Evolutionary conservation across 2,797 vertebrate species (phyloP).

Genomic region (Parauchenoglanis ngamensis): DNA sequence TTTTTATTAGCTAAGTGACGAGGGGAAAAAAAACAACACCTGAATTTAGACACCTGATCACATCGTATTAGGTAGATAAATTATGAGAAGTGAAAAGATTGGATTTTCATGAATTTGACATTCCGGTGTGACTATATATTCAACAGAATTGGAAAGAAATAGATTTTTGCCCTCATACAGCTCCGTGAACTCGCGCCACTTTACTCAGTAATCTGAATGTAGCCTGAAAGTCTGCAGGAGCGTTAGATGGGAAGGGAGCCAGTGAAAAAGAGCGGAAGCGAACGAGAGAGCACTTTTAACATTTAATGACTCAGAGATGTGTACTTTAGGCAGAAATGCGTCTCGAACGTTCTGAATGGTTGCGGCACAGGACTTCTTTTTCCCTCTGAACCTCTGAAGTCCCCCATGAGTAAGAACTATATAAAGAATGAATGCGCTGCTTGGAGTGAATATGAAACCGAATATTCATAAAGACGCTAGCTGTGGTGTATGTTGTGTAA

Average conservation of each 20-base stretch:
- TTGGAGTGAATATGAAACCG: background rate
- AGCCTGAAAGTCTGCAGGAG: constrained; percentile 13
- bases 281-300: constrained; percentile 32
- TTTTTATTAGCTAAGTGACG: background rate
- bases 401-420: constrained; percentile 12
- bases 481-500: constrained; percentile 18
- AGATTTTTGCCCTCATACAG: background rate
- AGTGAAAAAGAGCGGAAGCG: constrained; percentile 13
- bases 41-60: background rate
- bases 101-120: background rate
- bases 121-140: background rate
- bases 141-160: background rate
- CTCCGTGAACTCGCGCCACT: background rate
- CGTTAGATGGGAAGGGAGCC: background rate
- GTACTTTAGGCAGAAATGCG: constrained; percentile 5
- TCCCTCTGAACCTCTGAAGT: constrained; percentile 3
- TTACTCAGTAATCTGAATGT: background rate
- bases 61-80: background rate
- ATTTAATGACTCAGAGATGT: constrained; percentile 39
- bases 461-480: constrained; percentile 39
- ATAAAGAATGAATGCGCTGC: constrained; percentile 27
- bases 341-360: background rate
- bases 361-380: background rate
- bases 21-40: too few species aligned
- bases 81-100: background rate